These are phyloP conservation scores for Rugalucina vietnamica DNA, from an alignment of 2,888 invertebrate species.

Conservation along the genomic window DNA sequence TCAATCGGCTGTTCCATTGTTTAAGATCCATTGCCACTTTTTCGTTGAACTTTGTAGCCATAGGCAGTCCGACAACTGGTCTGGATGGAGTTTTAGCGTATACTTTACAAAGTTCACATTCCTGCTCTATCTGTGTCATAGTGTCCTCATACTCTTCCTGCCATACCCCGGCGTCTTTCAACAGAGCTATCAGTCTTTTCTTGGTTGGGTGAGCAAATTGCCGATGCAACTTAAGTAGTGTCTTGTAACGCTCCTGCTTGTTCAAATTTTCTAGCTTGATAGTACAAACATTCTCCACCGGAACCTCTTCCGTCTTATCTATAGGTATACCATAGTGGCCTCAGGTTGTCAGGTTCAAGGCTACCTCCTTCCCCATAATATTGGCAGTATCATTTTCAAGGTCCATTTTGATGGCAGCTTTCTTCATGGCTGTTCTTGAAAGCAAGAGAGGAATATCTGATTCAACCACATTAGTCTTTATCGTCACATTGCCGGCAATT, in stretches of 20 bases:
- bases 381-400: conserved; percentile 28
- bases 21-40: conserved; percentile 51
- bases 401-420: conserved; percentile 19
- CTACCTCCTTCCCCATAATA: conserved; percentile 35
- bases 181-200: conserved; percentile 15
- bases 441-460: conserved; percentile 53
- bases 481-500: conserved; percentile 44
- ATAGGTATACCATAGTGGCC: conserved; percentile 36
- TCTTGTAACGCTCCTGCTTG: conserved; percentile 1
- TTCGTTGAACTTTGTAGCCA: conserved; percentile 48
- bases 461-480: conserved; percentile 54
- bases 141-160: conserved; percentile 22
- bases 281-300: conserved; percentile 24
- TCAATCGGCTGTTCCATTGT: conserved; percentile 39
- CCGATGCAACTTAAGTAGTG: conserved; percentile 15
- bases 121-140: conserved; percentile 6
- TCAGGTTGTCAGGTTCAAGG: conserved; percentile 25
- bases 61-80: conserved; percentile 34
- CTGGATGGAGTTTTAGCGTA: conserved; percentile 27
- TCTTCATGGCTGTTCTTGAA: conserved; percentile 45
- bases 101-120: conserved; percentile 33
- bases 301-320: conserved; percentile 20
- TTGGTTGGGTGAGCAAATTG: conserved; percentile 45
- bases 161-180: conserved; percentile 42
- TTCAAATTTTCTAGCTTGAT: conserved; percentile 12